Percentiles rank a stretch among this genome's conserved stretches.
Evolutionary conservation across 2,888 invertebrate species (phyloP).

Genomic region (Idaea aversata): DNA sequence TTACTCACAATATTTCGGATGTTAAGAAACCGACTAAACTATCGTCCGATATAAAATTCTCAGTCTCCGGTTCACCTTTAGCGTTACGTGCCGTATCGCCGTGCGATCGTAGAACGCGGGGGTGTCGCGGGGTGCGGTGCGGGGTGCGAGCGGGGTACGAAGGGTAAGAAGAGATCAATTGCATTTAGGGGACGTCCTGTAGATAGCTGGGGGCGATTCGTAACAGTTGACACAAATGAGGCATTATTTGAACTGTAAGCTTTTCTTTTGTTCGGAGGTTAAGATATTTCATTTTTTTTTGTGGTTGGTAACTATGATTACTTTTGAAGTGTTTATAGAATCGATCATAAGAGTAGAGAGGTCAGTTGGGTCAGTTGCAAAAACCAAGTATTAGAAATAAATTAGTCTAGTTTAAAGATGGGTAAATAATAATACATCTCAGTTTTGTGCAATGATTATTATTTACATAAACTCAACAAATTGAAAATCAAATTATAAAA

Average conservation of each 20-base stretch:
- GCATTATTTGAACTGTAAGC: background rate
- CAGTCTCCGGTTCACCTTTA: background rate
- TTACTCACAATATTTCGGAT: no score
- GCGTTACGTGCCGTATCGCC: background rate
- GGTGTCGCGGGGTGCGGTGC: background rate
- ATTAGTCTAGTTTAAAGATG: no score
- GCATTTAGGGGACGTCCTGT: slow-evolving; percentile 22
- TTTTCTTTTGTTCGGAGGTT: background rate
- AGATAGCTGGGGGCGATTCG: background rate
- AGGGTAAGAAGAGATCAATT: slow-evolving; percentile 23
- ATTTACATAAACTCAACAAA: no score
- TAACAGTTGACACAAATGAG: background rate
- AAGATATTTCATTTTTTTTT: no score
- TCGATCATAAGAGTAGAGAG: no score
- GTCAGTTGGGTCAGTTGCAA: no score
- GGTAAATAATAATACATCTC: no score
- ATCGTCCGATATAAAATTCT: background rate
- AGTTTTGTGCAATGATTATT: no score
- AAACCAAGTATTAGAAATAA: no score
- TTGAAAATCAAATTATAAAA: no score
- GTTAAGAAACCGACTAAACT: background rate
- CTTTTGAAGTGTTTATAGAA: no score
- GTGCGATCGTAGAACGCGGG: background rate
- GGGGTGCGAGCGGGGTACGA: background rate
- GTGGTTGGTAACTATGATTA: no score